Evolutionary conservation across 1,140 invertebrate genomes (phyloP).

Genomic region (Venturia canescens): DNA sequence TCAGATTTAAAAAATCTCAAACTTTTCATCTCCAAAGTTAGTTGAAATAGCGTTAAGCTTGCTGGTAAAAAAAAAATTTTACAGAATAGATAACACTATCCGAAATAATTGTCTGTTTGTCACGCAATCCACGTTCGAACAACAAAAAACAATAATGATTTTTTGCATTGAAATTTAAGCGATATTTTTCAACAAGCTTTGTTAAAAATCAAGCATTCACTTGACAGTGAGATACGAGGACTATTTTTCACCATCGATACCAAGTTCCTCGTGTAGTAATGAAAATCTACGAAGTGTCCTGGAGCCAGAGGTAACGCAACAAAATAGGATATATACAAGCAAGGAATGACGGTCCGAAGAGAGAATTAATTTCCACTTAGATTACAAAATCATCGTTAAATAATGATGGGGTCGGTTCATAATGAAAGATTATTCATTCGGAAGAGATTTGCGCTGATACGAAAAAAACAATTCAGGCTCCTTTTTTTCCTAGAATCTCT

Average conservation of each 20-base stretch:
- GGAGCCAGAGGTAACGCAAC: neutral
- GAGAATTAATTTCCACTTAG: neutral
- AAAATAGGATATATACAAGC: neutral
- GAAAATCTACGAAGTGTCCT: conserved; percentile 13
- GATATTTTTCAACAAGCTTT: neutral
- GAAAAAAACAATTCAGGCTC: neutral
- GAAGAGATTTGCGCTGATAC: neutral
- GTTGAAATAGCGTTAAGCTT: too few species aligned
- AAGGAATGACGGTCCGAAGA: neutral
- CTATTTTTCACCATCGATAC: conserved; percentile 26
- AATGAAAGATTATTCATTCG: neutral
- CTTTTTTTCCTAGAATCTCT: neutral
- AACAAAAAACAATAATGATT: neutral
- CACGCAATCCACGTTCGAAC: neutral
- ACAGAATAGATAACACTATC: too few species aligned
- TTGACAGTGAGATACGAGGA: neutral
- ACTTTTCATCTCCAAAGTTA: too few species aligned
- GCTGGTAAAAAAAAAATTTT: too few species aligned
- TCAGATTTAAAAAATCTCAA: neutral
- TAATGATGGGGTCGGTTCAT: neutral
- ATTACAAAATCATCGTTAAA: neutral
- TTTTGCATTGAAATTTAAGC: neutral
- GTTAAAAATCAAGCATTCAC: neutral
- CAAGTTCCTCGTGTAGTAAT: conserved; percentile 34
- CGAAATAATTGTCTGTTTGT: neutral